phyloP scores from a whole-genome alignment of 2,888 invertebrate genomes.

The Scaptomyza flava region DNA sequence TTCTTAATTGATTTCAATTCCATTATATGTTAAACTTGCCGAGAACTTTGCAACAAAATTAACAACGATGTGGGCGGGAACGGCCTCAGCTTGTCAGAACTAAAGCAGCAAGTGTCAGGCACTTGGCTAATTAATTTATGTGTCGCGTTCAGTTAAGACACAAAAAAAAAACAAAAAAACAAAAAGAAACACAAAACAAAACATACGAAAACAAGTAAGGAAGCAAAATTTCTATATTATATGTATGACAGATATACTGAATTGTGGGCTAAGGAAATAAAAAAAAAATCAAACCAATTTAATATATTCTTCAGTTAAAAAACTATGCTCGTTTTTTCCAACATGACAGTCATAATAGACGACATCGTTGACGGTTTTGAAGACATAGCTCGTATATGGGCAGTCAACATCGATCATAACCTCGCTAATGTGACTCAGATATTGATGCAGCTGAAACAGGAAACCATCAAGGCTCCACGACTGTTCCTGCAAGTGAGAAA shows the following conservation, averaged over 20 bases:
- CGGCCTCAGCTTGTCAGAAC: not conserved
- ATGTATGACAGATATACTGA: not conserved
- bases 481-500: slow-evolving; percentile 2
- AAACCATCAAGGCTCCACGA: not conserved
- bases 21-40: not conserved
- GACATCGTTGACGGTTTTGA: too few relatives aligned
- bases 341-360: not conserved
- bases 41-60: not conserved
- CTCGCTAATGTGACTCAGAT: not conserved
- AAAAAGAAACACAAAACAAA: not conserved
- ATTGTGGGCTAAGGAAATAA: not conserved
- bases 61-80: not conserved
- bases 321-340: slow-evolving; percentile 1
- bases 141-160: not conserved
- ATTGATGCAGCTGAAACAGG: not conserved
- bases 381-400: slow-evolving; percentile 12
- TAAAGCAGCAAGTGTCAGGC: slow-evolving; percentile 1
- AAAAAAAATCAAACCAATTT: not conserved
- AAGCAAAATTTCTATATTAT: not conserved
- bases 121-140: not conserved
- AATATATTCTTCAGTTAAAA: slow-evolving; percentile 3
- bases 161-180: not conserved
- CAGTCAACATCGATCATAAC: slow-evolving; percentile 7
- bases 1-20: slow-evolving; percentile 1
- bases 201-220: not conserved